Conservation (phyloP, 2,888 invertebrate genomes). For the Girardia tigrina region DNA sequence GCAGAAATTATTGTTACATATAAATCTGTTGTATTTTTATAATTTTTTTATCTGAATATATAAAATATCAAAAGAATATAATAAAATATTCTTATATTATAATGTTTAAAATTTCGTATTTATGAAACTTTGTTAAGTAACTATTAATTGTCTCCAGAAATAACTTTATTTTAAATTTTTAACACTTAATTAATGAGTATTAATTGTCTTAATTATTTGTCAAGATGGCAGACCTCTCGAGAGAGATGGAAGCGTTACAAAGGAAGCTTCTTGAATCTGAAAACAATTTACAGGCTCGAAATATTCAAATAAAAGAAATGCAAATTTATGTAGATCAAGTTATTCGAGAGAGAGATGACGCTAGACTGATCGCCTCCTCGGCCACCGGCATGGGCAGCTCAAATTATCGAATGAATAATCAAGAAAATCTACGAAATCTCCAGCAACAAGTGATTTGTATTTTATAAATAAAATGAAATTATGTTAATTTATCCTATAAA, state of each 20-base stretch:
- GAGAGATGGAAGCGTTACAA: background rate
- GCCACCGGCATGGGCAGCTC: background rate
- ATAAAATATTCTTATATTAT: too few relatives aligned
- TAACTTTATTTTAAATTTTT: too few relatives aligned
- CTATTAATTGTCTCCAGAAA: too few relatives aligned
- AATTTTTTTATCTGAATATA: too few relatives aligned
- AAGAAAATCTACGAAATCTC: constrained; percentile 4
- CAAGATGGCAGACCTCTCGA: background rate
- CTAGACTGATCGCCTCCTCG: background rate
- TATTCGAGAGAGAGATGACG: background rate
- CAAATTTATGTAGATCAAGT: constrained; percentile 2
- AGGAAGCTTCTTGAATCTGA: background rate
- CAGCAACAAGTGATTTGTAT: background rate
- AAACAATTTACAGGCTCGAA: background rate
- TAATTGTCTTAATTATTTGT: background rate
- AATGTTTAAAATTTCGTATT: too few relatives aligned
- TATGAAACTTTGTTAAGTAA: too few relatives aligned
- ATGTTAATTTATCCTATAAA: too few relatives aligned
- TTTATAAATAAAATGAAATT: too few relatives aligned
- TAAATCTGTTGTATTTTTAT: too few relatives aligned
- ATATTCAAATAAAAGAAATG: background rate
- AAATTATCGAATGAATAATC: background rate
- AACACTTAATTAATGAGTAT: too few relatives aligned
- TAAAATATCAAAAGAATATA: too few relatives aligned
- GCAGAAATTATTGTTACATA: too few relatives aligned